A percentile compares a stretch with the other conserved stretches of the same genome.
Conservation (phyloP, 2,113 vertebrate species). For the Lethenteron camtschaticum region DNA sequence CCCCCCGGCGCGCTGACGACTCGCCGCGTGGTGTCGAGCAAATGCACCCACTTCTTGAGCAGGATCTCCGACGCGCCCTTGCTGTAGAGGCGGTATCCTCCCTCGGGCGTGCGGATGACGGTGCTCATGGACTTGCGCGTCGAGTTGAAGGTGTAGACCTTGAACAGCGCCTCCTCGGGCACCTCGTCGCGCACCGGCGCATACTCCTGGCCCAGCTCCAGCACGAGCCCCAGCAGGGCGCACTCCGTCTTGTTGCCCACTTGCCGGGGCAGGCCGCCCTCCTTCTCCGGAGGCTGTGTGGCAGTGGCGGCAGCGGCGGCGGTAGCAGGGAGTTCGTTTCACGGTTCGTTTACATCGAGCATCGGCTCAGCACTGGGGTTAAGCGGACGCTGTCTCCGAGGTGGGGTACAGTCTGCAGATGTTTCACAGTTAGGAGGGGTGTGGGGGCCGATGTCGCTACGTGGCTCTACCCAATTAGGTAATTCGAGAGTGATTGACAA, state of each 20-base stretch:
- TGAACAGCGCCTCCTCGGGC: conserved; percentile 74
- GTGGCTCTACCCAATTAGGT: too few relatives aligned
- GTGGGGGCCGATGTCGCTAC: too few relatives aligned
- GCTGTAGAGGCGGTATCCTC: conserved; percentile 83
- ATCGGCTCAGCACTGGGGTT: too few relatives aligned
- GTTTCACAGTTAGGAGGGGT: too few relatives aligned
- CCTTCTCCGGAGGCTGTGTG: conserved; percentile 58
- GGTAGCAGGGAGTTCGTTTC: not conserved
- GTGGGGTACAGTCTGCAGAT: too few relatives aligned
- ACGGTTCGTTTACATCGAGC: too few relatives aligned
- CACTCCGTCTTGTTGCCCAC: conserved; percentile 96
- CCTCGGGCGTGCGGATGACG: conserved; percentile 35
- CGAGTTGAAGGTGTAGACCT: conserved; percentile 95
- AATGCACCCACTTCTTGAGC: conserved; percentile 53
- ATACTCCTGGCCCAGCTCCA: conserved; percentile 67
- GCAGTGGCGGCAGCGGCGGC: too few relatives aligned
- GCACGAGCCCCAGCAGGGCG: conserved; percentile 56
- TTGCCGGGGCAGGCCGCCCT: conserved; percentile 69
- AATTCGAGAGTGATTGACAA: too few relatives aligned
- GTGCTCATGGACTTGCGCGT: conserved; percentile 95
- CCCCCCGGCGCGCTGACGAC: too few relatives aligned
- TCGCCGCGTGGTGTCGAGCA: too few relatives aligned
- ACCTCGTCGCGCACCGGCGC: conserved; percentile 62
- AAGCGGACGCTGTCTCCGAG: too few relatives aligned
- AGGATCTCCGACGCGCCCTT: conserved; percentile 91